phyloP scores from a whole-genome alignment of 2,888 invertebrate genomes.

The Lacanobia wlatinum region DNA sequence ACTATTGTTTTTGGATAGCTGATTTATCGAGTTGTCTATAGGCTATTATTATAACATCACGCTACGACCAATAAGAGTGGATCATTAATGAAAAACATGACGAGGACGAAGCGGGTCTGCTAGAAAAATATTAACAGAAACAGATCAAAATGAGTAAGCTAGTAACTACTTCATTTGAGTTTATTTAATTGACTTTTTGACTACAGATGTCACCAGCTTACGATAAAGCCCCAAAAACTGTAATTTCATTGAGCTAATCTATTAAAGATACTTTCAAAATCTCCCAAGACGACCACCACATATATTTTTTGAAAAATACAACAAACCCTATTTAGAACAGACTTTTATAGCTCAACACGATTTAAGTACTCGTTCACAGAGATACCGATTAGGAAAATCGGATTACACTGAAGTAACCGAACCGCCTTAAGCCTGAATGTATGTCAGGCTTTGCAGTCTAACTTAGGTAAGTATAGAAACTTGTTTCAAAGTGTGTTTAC shows the following conservation, averaged over 20 bases:
- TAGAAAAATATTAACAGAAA: not conserved
- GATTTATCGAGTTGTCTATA: too few relatives aligned
- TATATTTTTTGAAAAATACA: too few relatives aligned
- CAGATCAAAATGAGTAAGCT: not conserved
- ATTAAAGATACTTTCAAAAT: not conserved
- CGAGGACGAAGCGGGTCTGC: too few relatives aligned
- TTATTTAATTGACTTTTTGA: not conserved
- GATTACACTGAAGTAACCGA: conserved; percentile 12
- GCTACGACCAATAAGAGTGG: too few relatives aligned
- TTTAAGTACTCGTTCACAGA: not conserved
- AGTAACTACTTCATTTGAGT: not conserved
- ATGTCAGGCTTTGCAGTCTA: not conserved
- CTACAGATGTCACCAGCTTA: not conserved
- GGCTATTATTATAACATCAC: too few relatives aligned
- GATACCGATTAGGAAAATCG: not conserved
- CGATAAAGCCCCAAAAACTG: not conserved
- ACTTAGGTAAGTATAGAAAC: not conserved
- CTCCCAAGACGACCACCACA: not conserved
- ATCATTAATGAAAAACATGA: too few relatives aligned
- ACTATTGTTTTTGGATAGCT: too few relatives aligned
- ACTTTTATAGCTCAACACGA: not conserved
- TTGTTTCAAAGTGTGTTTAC: too few relatives aligned
- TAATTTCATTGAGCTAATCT: not conserved
- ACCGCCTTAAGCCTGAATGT: too few relatives aligned
- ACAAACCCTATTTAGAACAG: conserved; percentile 11